Evolutionary conservation across 2,797 vertebrate species (phyloP).

Genomic region (Cossypha heuglini): DNA sequence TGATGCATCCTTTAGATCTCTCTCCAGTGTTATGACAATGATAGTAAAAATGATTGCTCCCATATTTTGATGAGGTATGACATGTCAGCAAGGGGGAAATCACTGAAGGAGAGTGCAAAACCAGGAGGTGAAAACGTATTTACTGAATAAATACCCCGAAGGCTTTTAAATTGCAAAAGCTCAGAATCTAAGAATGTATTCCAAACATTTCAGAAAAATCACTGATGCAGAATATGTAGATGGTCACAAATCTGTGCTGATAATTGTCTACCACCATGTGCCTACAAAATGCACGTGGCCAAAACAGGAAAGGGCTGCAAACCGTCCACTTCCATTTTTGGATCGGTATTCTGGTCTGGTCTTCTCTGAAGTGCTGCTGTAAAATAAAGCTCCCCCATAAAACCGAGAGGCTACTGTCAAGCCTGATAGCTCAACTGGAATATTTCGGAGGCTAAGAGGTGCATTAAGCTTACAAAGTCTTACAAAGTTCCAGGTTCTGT

Average conservation of each 20-base stretch:
- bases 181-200: neutral
- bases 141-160: neutral
- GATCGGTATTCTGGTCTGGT: neutral
- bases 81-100: neutral
- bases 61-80: neutral
- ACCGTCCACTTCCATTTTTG: constrained; percentile 42
- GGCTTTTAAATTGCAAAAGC: neutral
- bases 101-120: neutral
- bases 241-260: neutral
- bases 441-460: neutral
- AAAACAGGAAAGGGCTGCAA: neutral
- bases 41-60: neutral
- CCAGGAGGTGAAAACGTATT: neutral
- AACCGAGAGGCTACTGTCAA: neutral
- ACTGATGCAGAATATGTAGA: neutral
- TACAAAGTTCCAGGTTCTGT: neutral
- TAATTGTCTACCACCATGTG: neutral
- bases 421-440: neutral
- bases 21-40: neutral
- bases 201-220: neutral
- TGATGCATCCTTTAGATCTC: neutral
- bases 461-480: neutral
- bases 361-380: neutral
- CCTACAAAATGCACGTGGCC: neutral
- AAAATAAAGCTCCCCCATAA: constrained; percentile 20